These are phyloP conservation scores for Tachina grossa DNA, from an alignment of 2,888 invertebrate genomes.

Conservation along the genomic window DNA sequence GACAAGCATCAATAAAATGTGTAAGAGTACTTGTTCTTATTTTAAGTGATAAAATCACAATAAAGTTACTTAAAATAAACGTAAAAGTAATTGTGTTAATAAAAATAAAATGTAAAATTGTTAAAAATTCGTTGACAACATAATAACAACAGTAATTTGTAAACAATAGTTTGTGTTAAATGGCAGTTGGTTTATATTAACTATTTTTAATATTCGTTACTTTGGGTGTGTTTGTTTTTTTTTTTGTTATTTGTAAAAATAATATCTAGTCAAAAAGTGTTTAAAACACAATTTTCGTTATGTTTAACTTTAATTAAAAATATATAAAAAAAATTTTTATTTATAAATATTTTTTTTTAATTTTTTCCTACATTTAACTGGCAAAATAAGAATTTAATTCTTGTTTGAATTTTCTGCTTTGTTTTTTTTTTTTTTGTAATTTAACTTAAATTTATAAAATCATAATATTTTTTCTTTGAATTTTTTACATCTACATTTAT, in stretches of 20 bases:
- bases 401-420: constrained; percentile 43
- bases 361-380: constrained; percentile 25
- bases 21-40: neutral
- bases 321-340: neutral
- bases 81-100: neutral
- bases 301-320: constrained; percentile 54
- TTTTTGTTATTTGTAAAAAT: constrained; percentile 23
- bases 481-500: constrained; percentile 54
- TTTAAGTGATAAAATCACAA: neutral
- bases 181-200: constrained; percentile 30
- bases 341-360: neutral
- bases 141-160: neutral
- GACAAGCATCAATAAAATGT: constrained; percentile 2
- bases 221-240: neutral
- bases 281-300: constrained; percentile 66
- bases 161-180: constrained; percentile 14
- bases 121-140: constrained; percentile 2
- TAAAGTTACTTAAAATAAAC: neutral
- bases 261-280: constrained; percentile 44
- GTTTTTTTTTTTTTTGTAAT: neutral
- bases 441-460: constrained; percentile 43
- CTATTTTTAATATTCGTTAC: neutral
- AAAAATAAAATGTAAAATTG: neutral
- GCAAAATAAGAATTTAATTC: constrained; percentile 69
- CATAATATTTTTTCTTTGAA: neutral